phyloP scores from a whole-genome alignment of 2,888 invertebrate genomes.

The Lomographa bimaculata region DNA sequence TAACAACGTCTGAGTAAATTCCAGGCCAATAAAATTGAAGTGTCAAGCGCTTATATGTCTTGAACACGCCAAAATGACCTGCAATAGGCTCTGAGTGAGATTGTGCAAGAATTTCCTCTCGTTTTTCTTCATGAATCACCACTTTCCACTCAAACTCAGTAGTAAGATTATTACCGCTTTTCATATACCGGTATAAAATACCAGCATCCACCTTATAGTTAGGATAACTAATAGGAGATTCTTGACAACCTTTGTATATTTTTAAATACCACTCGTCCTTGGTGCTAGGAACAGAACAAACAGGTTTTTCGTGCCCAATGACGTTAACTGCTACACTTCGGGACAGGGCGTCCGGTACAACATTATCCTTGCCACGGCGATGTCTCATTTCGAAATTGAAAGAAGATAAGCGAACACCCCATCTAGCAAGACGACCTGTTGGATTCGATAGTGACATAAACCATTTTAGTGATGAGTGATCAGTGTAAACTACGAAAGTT shows the following conservation, averaged over 20 bases:
- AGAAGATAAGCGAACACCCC: no score
- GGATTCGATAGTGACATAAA: no score
- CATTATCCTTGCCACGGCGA: conserved; percentile 31
- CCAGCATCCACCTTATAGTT: conserved; percentile 26
- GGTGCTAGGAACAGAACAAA: no score
- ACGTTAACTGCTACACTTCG: conserved; percentile 11
- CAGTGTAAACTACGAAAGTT: no score
- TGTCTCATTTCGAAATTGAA: no score
- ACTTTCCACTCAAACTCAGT: conserved; percentile 26
- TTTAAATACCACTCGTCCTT: conserved; percentile 28
- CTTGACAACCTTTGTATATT: conserved; percentile 23
- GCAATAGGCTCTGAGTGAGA: conserved; percentile 32
- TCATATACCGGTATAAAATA: conserved; percentile 21
- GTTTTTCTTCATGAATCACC: conserved; percentile 23
- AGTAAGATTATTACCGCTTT: conserved; percentile 14
- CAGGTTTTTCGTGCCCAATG: no score
- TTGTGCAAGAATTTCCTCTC: conserved; percentile 10
- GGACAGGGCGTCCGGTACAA: conserved; percentile 34
- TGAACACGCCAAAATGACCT: conserved; percentile 32
- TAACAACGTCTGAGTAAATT: conserved; percentile 27
- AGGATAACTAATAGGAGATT: conserved; percentile 18
- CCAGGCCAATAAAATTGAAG: conserved; percentile 32
- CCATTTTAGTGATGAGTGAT: no score
- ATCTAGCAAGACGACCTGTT: no score
- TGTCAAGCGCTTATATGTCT: conserved; percentile 32